Evolutionary conservation across 2,888 invertebrate genomes (phyloP).

Genomic region (Ametastegia equiseti): DNA sequence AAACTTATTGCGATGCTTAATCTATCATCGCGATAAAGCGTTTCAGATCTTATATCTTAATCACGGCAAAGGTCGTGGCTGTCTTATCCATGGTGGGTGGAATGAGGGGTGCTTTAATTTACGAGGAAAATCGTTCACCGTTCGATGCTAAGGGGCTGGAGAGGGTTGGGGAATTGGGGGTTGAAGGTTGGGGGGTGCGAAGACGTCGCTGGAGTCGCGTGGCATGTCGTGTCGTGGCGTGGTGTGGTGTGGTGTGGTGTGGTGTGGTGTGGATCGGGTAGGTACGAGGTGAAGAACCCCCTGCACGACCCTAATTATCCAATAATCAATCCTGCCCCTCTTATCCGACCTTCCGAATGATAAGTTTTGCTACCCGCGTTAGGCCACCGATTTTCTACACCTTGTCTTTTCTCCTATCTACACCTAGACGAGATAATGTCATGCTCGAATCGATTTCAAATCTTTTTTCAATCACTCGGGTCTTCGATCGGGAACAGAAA

Average conservation of each 20-base stretch:
- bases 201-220: not conserved
- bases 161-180: too few species aligned
- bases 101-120: conserved; percentile 2
- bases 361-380: conserved; percentile 37
- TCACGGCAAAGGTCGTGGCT: conserved; percentile 17
- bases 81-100: conserved; percentile 7
- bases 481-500: too few species aligned
- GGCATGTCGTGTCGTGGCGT: not conserved
- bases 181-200: too few species aligned
- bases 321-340: conserved; percentile 40
- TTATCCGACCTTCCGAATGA: conserved; percentile 45
- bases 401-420: not conserved
- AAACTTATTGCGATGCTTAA: not conserved
- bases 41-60: conserved; percentile 8
- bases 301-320: conserved; percentile 37
- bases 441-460: not conserved
- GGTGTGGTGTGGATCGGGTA: too few species aligned
- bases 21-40: conserved; percentile 13
- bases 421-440: not conserved
- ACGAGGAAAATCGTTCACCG: conserved; percentile 32
- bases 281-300: conserved; percentile 9
- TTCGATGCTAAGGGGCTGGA: too few species aligned
- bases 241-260: too few species aligned
- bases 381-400: conserved; percentile 23
- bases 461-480: not conserved